These are phyloP conservation scores for Pempheris klunzingeri DNA, from an alignment of 2,797 vertebrate species.

Conservation along the genomic window DNA sequence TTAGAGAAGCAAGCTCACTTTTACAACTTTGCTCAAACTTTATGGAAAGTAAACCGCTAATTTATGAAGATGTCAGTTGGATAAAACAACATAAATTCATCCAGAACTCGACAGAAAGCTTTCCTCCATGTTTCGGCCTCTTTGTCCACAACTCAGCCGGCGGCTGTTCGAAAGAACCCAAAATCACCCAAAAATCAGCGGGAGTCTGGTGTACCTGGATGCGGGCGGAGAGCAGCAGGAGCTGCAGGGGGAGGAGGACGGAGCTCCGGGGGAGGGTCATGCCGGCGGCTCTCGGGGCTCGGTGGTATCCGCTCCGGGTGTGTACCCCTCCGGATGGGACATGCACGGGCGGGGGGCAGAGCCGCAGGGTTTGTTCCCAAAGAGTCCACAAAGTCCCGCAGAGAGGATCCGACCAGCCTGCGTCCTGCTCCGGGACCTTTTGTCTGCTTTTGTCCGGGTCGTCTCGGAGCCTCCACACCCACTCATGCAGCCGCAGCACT, in stretches of 20 bases:
- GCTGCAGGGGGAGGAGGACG: constrained; percentile 30
- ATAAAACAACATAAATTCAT: not conserved
- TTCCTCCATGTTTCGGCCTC: not conserved
- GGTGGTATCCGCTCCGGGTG: constrained; percentile 25
- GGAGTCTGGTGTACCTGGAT: constrained; percentile 45
- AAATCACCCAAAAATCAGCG: not conserved
- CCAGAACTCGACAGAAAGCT: not conserved
- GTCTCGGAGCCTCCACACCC: constrained; percentile 53
- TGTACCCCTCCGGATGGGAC: constrained; percentile 26
- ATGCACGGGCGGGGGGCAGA: constrained; percentile 22
- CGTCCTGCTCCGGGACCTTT: constrained; percentile 77
- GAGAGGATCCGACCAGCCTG: constrained; percentile 73
- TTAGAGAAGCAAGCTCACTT: not conserved
- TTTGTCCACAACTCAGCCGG: not conserved
- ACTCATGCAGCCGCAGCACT: constrained; percentile 85
- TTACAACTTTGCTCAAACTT: not conserved
- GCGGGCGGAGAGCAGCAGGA: constrained; percentile 40
- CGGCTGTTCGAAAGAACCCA: not conserved
- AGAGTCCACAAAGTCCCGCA: constrained; percentile 5
- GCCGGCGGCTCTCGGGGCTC: constrained; percentile 27
- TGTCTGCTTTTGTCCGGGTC: constrained; percentile 74
- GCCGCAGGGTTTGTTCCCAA: not conserved
- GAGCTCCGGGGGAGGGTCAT: constrained; percentile 39
- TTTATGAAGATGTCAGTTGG: not conserved
- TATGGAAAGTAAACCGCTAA: not conserved